Conservation (phyloP, 1,140 invertebrate genomes). For the Harpegnathos saltator region DNA sequence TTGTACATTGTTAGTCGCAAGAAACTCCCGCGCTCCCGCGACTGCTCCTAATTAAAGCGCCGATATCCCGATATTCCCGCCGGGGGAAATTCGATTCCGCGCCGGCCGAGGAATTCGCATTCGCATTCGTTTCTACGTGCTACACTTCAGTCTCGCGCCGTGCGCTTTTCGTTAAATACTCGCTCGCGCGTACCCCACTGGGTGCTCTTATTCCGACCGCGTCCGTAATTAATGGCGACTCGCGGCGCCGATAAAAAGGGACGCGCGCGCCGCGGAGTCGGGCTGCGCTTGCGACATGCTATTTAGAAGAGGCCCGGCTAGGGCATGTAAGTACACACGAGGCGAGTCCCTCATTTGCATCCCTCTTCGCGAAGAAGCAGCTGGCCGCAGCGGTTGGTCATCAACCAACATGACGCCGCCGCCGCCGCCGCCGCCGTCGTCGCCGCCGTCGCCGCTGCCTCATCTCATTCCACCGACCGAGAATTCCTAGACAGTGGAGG, state of each 20-base stretch:
- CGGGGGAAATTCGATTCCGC: background rate
- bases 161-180: conserved; percentile 11
- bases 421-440: conserved; percentile 38
- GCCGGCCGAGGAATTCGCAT: background rate
- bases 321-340: conserved; percentile 1
- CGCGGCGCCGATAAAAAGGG: conserved; percentile 32
- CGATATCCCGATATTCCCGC: no score
- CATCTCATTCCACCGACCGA: conserved; percentile 67
- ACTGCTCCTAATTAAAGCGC: background rate
- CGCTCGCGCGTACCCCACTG: background rate
- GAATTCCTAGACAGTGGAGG: conserved; percentile 77
- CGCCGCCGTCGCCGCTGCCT: conserved; percentile 47
- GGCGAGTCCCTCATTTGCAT: conserved; percentile 56
- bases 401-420: no score
- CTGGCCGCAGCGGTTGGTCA: conserved; percentile 39
- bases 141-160: background rate
- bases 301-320: conserved; percentile 45
- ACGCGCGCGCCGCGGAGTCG: background rate
- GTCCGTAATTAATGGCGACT: conserved; percentile 27
- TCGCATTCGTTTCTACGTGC: background rate
- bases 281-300: conserved; percentile 14
- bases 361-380: conserved; percentile 41
- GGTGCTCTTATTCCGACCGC: conserved; percentile 4
- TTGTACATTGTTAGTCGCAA: background rate
- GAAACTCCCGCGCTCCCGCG: background rate